phyloP scores from a whole-genome alignment of 1,140 invertebrate genomes.

The Drosophila melanica region DNA sequence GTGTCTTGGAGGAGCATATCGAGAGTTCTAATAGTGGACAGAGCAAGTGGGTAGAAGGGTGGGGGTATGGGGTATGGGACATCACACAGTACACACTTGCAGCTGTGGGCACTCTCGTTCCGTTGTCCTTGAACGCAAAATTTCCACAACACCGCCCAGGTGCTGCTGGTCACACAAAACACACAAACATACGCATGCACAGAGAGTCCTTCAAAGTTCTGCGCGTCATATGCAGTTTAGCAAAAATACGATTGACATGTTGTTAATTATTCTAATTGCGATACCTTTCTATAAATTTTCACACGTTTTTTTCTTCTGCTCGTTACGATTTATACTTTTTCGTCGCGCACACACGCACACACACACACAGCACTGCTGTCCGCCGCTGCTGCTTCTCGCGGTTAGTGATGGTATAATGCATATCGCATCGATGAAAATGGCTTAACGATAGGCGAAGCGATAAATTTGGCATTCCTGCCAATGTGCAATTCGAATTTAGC shows the following conservation, averaged over 20 bases:
- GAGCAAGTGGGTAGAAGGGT: neutral
- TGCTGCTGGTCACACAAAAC: constrained; percentile 62
- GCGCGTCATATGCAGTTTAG: constrained; percentile 8
- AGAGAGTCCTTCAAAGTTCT: constrained; percentile 64
- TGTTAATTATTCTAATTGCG: constrained; percentile 34
- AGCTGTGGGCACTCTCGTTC: constrained; percentile 46
- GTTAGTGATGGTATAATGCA: constrained; percentile 37
- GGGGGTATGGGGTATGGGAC: constrained; percentile 5
- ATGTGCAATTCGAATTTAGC: constrained; percentile 7
- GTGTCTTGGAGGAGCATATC: constrained; percentile 23
- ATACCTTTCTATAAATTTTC: constrained; percentile 77
- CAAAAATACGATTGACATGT: constrained; percentile 19
- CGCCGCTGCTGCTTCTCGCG: constrained; percentile 49
- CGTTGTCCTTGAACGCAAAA: constrained; percentile 78
- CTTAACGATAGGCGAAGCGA: constrained; percentile 17
- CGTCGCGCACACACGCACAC: constrained; percentile 74
- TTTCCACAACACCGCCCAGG: constrained; percentile 75
- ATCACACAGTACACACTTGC: constrained; percentile 40
- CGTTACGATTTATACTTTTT: constrained; percentile 80
- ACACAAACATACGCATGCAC: constrained; percentile 28
- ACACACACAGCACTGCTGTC: constrained; percentile 61
- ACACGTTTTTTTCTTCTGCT: constrained; percentile 78
- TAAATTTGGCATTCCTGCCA: constrained; percentile 11
- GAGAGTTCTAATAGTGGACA: constrained; percentile 21
- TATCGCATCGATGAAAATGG: constrained; percentile 33